Evolutionary conservation across 1,140 invertebrate genomes (phyloP).

Genomic region (Idris sp.): DNA sequence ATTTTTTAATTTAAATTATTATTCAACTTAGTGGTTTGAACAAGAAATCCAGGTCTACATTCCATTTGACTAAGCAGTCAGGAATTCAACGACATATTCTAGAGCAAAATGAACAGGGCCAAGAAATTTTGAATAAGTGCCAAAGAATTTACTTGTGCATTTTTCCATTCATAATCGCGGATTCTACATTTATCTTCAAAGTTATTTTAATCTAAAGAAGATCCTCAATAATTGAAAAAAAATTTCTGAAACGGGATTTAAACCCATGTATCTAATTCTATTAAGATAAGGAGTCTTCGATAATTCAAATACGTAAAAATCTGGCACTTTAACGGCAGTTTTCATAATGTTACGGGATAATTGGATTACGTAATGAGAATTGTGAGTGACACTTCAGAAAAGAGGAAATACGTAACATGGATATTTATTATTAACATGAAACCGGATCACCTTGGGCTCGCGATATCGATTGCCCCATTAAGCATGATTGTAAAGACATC

Average conservation of each 20-base stretch:
- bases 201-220: constrained; percentile 57
- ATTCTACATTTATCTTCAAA: constrained; percentile 64
- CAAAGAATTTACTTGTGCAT: constrained; percentile 72
- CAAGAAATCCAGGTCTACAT: constrained; percentile 15
- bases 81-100: constrained; percentile 55
- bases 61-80: constrained; percentile 36
- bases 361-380: constrained; percentile 71
- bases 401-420: constrained; percentile 56
- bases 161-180: constrained; percentile 76
- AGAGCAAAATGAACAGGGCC: constrained; percentile 62
- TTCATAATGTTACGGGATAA: constrained; percentile 62
- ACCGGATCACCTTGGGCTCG: constrained; percentile 73
- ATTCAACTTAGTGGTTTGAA: too few species aligned
- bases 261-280: constrained; percentile 10
- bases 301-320: constrained; percentile 23
- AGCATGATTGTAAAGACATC: constrained; percentile 31
- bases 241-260: constrained; percentile 9
- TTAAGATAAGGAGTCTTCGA: constrained; percentile 20
- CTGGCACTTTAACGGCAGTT: constrained; percentile 72
- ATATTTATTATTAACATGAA: constrained; percentile 70
- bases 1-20: too few species aligned
- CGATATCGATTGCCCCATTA: constrained; percentile 72
- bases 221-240: neutral
- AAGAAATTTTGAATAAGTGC: constrained; percentile 64
- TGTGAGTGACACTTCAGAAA: constrained; percentile 60